These are phyloP conservation scores for Lagorchestes hirsutus DNA, from an alignment of 2,797 vertebrate genomes.

Conservation along the genomic window DNA sequence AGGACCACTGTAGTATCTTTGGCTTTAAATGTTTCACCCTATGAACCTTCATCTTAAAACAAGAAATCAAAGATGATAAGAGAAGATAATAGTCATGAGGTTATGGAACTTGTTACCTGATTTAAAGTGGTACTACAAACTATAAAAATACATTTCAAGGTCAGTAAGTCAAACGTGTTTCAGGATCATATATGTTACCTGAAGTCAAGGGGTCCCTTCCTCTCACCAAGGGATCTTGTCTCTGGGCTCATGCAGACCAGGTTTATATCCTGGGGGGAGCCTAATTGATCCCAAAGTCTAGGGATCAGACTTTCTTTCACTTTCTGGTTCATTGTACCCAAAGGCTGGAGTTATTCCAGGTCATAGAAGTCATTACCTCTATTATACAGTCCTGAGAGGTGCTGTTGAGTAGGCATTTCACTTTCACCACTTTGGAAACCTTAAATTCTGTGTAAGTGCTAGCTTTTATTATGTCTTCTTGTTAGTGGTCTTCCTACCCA, in stretches of 20 bases:
- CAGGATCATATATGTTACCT: not conserved
- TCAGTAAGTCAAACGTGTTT: not conserved
- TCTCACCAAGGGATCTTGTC: not conserved
- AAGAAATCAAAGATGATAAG: conserved; percentile 8
- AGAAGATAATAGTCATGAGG: not conserved
- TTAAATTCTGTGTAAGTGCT: not conserved
- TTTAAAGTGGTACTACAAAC: not conserved
- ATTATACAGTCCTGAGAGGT: not conserved
- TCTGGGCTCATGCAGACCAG: not conserved
- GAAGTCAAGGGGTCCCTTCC: not conserved
- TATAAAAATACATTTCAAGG: not conserved
- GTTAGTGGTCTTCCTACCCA: not conserved
- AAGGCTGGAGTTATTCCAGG: not conserved
- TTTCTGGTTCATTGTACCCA: not conserved
- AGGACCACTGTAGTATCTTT: too few relatives aligned
- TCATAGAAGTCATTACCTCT: not conserved
- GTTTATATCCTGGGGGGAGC: not conserved
- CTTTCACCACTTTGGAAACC: not conserved
- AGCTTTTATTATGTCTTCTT: not conserved
- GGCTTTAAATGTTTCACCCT: too few relatives aligned
- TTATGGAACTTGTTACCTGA: not conserved
- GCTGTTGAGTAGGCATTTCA: not conserved
- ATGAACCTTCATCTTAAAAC: not conserved
- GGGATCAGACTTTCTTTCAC: not conserved
- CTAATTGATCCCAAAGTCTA: not conserved